Conservation (phyloP, 2,113 vertebrate genomes). For the Cnemophilus loriae region DNA sequence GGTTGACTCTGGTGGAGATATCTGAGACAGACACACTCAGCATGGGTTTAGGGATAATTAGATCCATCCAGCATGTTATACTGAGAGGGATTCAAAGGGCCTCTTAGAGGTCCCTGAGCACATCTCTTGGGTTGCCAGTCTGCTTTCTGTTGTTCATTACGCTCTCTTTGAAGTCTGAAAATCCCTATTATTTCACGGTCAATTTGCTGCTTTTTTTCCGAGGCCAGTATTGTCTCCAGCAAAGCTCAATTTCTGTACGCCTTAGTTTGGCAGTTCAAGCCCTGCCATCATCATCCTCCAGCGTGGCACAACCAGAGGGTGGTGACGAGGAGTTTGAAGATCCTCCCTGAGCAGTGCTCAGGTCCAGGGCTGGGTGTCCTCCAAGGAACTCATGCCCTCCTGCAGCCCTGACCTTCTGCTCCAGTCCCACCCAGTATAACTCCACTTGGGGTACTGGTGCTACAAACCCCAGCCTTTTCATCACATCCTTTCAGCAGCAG, state of each 20-base stretch:
- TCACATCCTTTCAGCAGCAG: neutral
- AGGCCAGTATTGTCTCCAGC: neutral
- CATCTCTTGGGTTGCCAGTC: constrained; percentile 1
- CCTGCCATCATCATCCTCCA: neutral
- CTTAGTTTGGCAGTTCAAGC: neutral
- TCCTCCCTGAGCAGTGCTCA: neutral
- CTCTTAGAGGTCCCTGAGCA: neutral
- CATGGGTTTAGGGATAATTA: neutral
- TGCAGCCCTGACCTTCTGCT: neutral
- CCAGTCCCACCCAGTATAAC: neutral
- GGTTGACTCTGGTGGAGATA: neutral
- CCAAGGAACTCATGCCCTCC: neutral
- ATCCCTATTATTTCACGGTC: constrained; percentile 39
- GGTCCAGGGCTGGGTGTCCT: neutral
- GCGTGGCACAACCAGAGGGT: neutral
- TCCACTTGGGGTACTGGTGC: neutral
- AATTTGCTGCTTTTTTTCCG: neutral
- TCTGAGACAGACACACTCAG: neutral
- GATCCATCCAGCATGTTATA: neutral
- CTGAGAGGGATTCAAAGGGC: neutral
- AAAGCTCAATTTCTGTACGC: neutral
- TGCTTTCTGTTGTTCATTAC: constrained; percentile 17
- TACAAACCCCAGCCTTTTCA: neutral
- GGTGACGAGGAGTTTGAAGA: rapidly evolving
- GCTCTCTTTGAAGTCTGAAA: constrained; percentile 46